Conservation (phyloP, 2,113 vertebrate species). For the Heloderma charlesbogerti region DNA sequence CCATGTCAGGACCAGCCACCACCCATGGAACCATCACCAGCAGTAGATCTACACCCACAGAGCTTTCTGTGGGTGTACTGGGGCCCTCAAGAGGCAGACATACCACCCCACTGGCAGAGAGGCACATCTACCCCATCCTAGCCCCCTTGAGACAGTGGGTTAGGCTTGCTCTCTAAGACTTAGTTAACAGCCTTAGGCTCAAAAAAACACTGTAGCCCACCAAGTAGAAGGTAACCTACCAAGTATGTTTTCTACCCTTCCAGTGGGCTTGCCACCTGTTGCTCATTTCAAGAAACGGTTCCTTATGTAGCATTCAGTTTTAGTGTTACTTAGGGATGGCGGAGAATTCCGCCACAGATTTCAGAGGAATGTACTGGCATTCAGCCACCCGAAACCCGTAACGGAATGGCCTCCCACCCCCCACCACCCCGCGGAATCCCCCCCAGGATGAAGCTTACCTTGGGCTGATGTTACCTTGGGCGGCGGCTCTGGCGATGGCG, state of each 20-base stretch:
- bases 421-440: too few species aligned
- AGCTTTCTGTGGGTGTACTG: background rate
- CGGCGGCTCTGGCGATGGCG: too few species aligned
- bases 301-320: background rate
- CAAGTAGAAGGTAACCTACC: background rate
- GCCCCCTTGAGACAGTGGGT: background rate
- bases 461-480: too few species aligned
- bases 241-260: background rate
- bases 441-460: too few species aligned
- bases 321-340: background rate
- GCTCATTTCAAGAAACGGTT: background rate
- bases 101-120: too few species aligned
- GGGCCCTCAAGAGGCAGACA: too few species aligned
- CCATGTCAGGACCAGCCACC: background rate
- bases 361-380: too few species aligned
- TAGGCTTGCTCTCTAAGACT: background rate
- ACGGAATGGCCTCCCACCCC: too few species aligned
- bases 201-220: background rate
- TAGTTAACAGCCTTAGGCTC: background rate
- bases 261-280: background rate
- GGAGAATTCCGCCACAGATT: too few species aligned
- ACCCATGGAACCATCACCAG: background rate
- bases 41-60: background rate
- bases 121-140: background rate
- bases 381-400: too few species aligned